These are phyloP conservation scores for Notocelia uddmanniana DNA, from an alignment of 2,888 invertebrate species.

Conservation along the genomic window DNA sequence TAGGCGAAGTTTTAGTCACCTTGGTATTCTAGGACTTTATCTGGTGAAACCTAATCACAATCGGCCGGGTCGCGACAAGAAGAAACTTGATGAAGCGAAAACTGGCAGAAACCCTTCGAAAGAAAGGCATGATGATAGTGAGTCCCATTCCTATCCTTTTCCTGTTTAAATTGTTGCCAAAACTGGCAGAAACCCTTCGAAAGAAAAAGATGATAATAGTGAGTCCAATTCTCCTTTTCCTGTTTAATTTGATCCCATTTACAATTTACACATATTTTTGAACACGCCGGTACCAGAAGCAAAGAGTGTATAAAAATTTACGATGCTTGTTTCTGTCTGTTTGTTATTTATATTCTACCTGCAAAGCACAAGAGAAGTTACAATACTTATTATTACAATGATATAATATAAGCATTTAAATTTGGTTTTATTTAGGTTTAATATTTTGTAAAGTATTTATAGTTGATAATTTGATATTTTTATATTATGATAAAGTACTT, in stretches of 20 bases:
- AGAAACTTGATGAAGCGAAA: slow-evolving; percentile 12
- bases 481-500: no score
- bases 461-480: no score
- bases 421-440: no score
- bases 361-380: no score
- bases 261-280: no score
- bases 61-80: not conserved
- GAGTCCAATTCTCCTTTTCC: slow-evolving; percentile 17
- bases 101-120: not conserved
- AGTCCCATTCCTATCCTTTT: slow-evolving; percentile 18
- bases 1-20: slow-evolving; percentile 47
- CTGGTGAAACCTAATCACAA: not conserved
- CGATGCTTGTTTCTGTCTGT: no score
- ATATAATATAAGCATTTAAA: no score
- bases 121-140: slow-evolving; percentile 1
- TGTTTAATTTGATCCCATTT: not conserved
- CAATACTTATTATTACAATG: no score
- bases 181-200: not conserved
- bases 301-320: no score
- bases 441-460: no score
- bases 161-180: not conserved
- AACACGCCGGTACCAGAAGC: no score
- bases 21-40: slow-evolving; percentile 14
- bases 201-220: slow-evolving; percentile 1
- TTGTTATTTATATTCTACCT: no score